Evolutionary conservation across 2,888 invertebrate genomes (phyloP), one percentile per base, ranked within the genome.

Genomic region (Himalopsyche anomala): DNA sequence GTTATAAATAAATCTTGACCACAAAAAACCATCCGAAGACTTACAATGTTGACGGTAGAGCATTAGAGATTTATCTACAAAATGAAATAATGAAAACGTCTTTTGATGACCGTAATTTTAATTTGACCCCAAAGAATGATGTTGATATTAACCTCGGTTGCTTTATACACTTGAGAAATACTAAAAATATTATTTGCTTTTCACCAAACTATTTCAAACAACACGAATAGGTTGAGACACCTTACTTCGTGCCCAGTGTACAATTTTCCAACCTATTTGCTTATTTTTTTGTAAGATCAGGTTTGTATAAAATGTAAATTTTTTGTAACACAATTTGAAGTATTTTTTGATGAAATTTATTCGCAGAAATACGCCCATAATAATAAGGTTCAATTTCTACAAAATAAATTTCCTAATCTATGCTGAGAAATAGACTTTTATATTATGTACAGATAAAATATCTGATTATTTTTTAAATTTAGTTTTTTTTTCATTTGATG

Each of bases 61-160:
- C 62, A 62, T 62, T 62, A 62, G 62, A 62, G 62, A 62, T 62
- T 62, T 19, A 19, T 19, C 62, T 62, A 62, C 62, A 19, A 62
- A 62, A 19, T 62, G 19, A 62, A 19, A 19, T 62, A 19, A 62
- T 62, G 19, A 62, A 62, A 62, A 62, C 62, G 51, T 19, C 8
- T 62, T 62, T 62, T 62, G 62, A 28, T 28, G 62, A 62, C 62
- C 62, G 62, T 62, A 62, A 62, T 62, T 62, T 62, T 62, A 19
- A 62, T 62, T 11, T 62, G 62, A 62, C 62, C 62, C 62, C 62
- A 62, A 62, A 62, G n/a, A 62, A 8, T 62, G 62, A 62, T 62
- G 62, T 11, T 19, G 62, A 19, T 28, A 62, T 62, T 62, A 62
- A 62, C n/a, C n/a, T 28, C 62, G 19, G 19, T 62, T 62, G 62